phyloP scores from a whole-genome alignment of 2,797 vertebrate species.

The Sebastes reedi region DNA sequence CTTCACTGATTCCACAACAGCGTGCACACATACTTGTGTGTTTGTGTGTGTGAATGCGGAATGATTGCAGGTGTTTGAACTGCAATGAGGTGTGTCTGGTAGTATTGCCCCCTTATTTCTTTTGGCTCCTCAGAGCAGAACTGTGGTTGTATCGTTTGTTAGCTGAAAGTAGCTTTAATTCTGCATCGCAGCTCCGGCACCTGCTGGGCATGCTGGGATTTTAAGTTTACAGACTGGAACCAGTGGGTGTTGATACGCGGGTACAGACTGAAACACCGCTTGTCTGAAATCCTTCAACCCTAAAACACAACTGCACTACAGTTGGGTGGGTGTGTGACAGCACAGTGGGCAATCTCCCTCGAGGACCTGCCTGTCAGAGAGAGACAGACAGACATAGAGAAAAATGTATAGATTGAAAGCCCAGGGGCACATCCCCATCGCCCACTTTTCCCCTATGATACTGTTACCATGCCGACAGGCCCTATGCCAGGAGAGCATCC shows the following conservation, averaged over 20 bases:
- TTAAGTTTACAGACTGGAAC: not conserved
- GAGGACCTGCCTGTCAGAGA: constrained; percentile 14
- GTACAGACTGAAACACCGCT: constrained; percentile 18
- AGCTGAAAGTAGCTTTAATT: constrained; percentile 50
- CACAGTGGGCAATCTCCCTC: not conserved
- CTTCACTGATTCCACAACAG: constrained; percentile 68
- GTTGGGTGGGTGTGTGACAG: constrained; percentile 2
- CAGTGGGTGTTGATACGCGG: constrained; percentile 25
- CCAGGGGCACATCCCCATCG: constrained; percentile 7
- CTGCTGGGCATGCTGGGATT: constrained; percentile 27
- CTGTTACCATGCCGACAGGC: constrained; percentile 43
- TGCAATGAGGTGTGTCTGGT: constrained; percentile 64
- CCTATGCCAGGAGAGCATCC: constrained; percentile 1
- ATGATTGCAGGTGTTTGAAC: constrained; percentile 69
- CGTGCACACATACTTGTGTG: not conserved
- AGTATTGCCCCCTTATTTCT: constrained; percentile 60
- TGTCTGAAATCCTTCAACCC: constrained; percentile 43
- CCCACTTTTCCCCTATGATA: constrained; percentile 7
- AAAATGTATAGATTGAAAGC: constrained; percentile 19
- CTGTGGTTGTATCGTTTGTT: constrained; percentile 39
- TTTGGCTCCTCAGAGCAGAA: constrained; percentile 38
- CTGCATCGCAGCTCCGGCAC: not conserved
- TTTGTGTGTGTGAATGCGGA: constrained; percentile 38
- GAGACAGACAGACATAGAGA: not conserved
- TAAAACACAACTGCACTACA: not conserved